These are phyloP conservation scores for Myripristis murdjan DNA, from an alignment of 2,797 vertebrate species.

Conservation along the genomic window DNA sequence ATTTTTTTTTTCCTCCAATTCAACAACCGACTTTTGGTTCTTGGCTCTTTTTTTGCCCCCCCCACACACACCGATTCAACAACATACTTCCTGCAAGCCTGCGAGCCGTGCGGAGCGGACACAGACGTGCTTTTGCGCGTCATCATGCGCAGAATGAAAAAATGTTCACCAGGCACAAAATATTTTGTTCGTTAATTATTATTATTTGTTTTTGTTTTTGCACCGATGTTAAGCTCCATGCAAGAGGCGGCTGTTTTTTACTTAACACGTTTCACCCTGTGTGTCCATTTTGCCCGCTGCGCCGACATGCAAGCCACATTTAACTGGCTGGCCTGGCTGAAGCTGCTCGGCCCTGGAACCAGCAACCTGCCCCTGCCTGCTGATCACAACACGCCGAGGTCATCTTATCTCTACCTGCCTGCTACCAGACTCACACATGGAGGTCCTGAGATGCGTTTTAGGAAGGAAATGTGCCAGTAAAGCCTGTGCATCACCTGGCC, in stretches of 20 bases:
- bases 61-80: slow-evolving; percentile 71
- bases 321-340: slow-evolving; percentile 28
- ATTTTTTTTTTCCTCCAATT: slow-evolving; percentile 50
- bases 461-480: too few species aligned
- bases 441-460: too few species aligned
- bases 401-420: slow-evolving; percentile 24
- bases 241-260: neutral
- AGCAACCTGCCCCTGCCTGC: slow-evolving; percentile 6
- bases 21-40: slow-evolving; percentile 69
- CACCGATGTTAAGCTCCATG: neutral
- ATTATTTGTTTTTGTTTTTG: too few species aligned
- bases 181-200: slow-evolving; percentile 22
- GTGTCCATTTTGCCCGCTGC: slow-evolving; percentile 27
- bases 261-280: neutral
- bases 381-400: slow-evolving; percentile 48
- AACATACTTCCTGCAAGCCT: slow-evolving; percentile 84
- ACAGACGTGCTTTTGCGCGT: slow-evolving; percentile 66
- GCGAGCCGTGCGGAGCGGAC: slow-evolving; percentile 65
- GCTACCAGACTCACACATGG: too few species aligned
- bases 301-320: slow-evolving; percentile 15
- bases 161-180: slow-evolving; percentile 37
- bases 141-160: slow-evolving; percentile 68
- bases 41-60: slow-evolving; percentile 65
- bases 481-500: too few species aligned
- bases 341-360: slow-evolving; percentile 17